phyloP scores from a whole-genome alignment of 2,888 invertebrate species.

The Ichneumon xanthorius region DNA sequence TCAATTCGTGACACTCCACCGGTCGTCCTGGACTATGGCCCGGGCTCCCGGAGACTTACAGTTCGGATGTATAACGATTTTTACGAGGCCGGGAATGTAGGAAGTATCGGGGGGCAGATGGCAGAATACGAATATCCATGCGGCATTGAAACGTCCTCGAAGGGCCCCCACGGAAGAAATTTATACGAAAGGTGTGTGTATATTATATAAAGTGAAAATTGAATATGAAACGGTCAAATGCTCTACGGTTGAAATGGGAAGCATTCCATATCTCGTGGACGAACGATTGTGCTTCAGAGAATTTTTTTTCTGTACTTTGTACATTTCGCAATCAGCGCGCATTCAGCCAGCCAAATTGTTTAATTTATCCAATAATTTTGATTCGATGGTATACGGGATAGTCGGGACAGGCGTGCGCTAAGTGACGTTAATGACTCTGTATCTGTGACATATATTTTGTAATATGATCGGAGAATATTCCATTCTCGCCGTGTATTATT shows the following conservation, averaged over 20 bases:
- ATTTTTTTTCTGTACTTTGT: not conserved
- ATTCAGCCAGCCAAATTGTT: not conserved
- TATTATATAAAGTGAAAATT: slow-evolving; percentile 5
- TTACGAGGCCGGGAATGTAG: slow-evolving; percentile 6
- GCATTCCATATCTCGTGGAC: not conserved
- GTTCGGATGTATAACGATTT: slow-evolving; percentile 18
- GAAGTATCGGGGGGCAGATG: slow-evolving; percentile 27
- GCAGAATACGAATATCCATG: slow-evolving; percentile 10
- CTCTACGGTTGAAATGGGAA: not conserved
- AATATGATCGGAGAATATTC: not conserved
- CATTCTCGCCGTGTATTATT: not conserved
- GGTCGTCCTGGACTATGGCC: not conserved
- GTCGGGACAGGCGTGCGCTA: no score
- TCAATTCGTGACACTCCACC: slow-evolving; percentile 50
- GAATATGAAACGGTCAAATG: not conserved
- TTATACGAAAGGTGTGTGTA: not conserved
- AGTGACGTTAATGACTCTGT: not conserved
- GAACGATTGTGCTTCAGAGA: not conserved
- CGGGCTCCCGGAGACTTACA: slow-evolving; percentile 20
- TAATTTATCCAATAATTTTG: not conserved
- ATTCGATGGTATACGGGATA: not conserved
- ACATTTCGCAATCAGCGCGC: not conserved
- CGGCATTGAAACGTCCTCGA: slow-evolving; percentile 7
- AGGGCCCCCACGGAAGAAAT: slow-evolving; percentile 6
- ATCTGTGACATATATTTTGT: not conserved